phyloP scores from a whole-genome alignment of 2,797 vertebrate species.

The Gobio occitaniae region DNA sequence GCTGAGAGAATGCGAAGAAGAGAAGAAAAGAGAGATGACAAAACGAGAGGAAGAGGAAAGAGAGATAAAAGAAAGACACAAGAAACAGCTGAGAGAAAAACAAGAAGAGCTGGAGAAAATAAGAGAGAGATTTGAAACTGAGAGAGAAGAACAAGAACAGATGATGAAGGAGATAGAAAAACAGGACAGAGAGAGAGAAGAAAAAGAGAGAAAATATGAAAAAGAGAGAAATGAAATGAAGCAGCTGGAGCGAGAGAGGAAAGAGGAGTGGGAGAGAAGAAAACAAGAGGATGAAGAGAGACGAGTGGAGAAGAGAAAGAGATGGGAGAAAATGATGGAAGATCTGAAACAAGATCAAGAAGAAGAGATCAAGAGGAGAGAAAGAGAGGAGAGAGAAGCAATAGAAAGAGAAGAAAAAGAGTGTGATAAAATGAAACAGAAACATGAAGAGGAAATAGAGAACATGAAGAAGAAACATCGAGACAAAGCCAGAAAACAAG shows the following conservation, averaged over 20 bases:
- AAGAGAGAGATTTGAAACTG: accelerated
- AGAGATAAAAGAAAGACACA: accelerated
- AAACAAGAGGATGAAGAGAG: neutral
- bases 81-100: neutral
- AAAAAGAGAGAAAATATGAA: neutral
- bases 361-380: neutral
- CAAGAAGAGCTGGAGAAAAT: neutral
- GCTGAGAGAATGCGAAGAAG: slow-evolving; percentile 8
- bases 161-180: accelerated
- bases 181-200: neutral
- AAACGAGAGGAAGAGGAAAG: neutral
- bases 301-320: neutral
- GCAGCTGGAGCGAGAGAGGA: neutral
- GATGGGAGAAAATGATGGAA: neutral
- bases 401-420: neutral
- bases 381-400: neutral
- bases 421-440: neutral
- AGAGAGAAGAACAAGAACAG: neutral
- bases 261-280: neutral
- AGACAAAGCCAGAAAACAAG: neutral
- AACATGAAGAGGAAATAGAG: neutral
- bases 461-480: neutral
- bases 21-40: neutral
- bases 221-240: neutral
- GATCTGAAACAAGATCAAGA: neutral